A percentile compares a stretch with the other conserved stretches of the same genome.
phyloP scores from a whole-genome alignment of 2,888 invertebrate genomes.

The Drosophila monieri region DNA sequence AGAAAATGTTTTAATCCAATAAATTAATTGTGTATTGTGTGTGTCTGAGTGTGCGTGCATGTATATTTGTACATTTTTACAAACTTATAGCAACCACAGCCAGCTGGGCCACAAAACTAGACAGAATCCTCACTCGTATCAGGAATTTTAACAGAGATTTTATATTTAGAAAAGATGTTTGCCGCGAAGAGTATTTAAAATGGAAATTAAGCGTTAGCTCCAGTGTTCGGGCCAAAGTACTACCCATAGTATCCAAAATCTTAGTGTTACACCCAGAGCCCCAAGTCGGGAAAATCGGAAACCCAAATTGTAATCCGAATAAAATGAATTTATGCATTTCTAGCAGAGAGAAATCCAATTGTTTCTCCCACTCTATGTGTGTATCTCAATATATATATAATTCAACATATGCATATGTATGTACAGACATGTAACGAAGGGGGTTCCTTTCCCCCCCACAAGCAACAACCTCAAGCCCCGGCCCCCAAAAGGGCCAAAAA shows the following conservation, averaged over 20 bases:
- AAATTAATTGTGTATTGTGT: constrained; percentile 1
- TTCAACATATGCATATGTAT: constrained; percentile 20
- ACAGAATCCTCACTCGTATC: constrained; percentile 21
- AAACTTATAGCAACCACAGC: constrained; percentile 17
- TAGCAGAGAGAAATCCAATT: background rate
- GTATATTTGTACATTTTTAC: constrained; percentile 59
- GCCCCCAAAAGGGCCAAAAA: constrained; percentile 9
- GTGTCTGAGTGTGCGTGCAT: constrained; percentile 14
- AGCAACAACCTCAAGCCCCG: background rate
- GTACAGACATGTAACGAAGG: constrained; percentile 6
- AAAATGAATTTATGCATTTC: constrained; percentile 28
- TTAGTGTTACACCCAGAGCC: constrained; percentile 2
- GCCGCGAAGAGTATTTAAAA: background rate
- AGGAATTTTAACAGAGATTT: constrained; percentile 36
- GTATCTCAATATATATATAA: constrained; percentile 18
- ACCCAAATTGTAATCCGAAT: background rate
- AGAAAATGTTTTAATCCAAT: background rate
- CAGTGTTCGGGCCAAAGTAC: constrained; percentile 1
- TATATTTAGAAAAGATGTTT: constrained; percentile 26
- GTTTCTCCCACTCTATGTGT: constrained; percentile 5
- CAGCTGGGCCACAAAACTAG: constrained; percentile 8
- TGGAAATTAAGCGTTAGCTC: constrained; percentile 6
- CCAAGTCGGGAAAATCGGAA: constrained; percentile 14
- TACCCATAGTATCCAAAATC: constrained; percentile 12
- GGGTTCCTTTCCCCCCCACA: background rate